These are phyloP conservation scores for Branchinecta lynchi DNA, from an alignment of 1,140 invertebrate genomes.

Conservation along the genomic window DNA sequence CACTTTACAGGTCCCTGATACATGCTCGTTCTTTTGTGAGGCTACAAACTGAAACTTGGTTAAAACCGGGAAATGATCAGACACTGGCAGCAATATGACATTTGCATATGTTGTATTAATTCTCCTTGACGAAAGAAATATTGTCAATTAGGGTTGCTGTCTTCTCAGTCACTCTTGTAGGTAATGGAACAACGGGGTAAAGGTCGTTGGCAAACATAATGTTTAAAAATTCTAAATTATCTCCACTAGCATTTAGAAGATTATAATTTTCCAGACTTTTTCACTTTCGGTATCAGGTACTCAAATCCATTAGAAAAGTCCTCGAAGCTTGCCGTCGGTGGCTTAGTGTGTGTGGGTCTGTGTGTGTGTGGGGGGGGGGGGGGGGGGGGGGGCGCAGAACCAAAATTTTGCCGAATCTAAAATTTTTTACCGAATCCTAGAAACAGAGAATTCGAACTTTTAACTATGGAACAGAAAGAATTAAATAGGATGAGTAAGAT, in stretches of 20 bases:
- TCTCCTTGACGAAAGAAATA: constrained; percentile 6
- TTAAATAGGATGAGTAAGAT: too few species aligned
- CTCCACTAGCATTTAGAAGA: constrained; percentile 9
- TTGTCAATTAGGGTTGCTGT: constrained; percentile 1
- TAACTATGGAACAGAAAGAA: too few species aligned
- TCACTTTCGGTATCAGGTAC: constrained; percentile 5
- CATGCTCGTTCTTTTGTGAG: neutral
- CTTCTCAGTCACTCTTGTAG: constrained; percentile 9
- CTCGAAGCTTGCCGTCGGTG: neutral
- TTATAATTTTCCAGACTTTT: constrained; percentile 7
- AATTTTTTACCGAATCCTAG: neutral
- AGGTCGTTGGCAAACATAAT: constrained; percentile 9
- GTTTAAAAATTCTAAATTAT: constrained; percentile 10
- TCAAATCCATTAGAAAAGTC: constrained; percentile 10
- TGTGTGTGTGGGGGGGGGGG: too few species aligned
- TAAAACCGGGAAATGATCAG: constrained; percentile 9
- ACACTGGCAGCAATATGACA: constrained; percentile 1
- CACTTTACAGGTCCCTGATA: neutral
- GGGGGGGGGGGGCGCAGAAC: too few species aligned
- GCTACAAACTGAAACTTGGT: neutral
- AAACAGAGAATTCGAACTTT: too few species aligned
- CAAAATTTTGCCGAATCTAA: neutral
- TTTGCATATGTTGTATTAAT: constrained; percentile 6
- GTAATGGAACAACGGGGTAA: constrained; percentile 1
- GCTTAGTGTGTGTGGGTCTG: too few species aligned